Base-by-base conservation (phyloP, 30 jellyfish, hydroid and myxozoan species). In the Pelagia noctiluca region DNA sequence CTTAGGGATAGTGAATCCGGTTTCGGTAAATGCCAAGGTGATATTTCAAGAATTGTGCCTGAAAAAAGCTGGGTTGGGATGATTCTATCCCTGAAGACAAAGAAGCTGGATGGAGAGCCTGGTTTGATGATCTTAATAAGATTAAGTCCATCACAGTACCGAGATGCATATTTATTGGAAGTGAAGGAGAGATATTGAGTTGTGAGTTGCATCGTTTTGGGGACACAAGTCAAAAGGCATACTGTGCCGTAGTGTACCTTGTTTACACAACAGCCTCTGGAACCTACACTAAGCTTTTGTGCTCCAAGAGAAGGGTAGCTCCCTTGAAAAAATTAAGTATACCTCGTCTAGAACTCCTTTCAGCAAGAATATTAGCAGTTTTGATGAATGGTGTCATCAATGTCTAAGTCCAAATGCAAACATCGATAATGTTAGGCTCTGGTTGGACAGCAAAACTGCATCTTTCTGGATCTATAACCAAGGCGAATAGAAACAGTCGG, bases 211-310 rank as follows among this genome's bases (percentile, higher is more conserved):
- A 75, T 35, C 77, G 79, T 28, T 64, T 64, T 64, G 78, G 78
- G 8, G 78, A 64, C 7, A 53, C 78, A 28, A 64, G 78, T 53
- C 49, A 1, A 18, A 75, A 29, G 25, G 86, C 80, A 47, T 75
- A 75, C 25, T 75, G 86, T 75, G 86, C 86, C 36, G 75, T 75
- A 0, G 52, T 75, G 25, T 75, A 75, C 52, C 53, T 48, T 23
- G 80, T 47, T 30, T 75, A 50, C 52, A 32, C 10, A 46, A 75
- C 86, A 2, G 5, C 80, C 0, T 22, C 37, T 24, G 86, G 86
- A n/a, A n/a, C n/a, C n/a, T n/a, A n/a, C n/a, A n/a, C n/a, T n/a
- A n/a, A n/a, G n/a, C n/a, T n/a, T n/a, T n/a, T n/a, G n/a, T n/a
- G n/a, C n/a, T n/a, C n/a, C n/a, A n/a, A n/a, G n/a, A n/a, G n/a